Percentiles rank a stretch among this genome's conserved stretches.
These are phyloP conservation scores for Bothrops jararaca DNA, from an alignment of 2,113 vertebrate species.

Conservation along the genomic window DNA sequence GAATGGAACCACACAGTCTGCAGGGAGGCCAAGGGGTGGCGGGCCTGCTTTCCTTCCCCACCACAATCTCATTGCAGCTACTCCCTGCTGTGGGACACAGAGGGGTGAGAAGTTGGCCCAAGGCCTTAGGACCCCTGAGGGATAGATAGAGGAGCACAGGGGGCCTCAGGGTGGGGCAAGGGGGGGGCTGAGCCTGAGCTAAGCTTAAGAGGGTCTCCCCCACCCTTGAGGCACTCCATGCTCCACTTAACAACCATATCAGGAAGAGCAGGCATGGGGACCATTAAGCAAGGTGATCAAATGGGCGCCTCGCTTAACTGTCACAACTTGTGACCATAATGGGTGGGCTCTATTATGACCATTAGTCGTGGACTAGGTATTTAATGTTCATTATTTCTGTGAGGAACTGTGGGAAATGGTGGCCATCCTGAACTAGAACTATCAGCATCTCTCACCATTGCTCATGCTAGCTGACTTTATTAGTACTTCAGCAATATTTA, in stretches of 20 bases:
- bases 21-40: background rate
- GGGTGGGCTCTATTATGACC: no score
- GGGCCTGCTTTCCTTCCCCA: background rate
- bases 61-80: background rate
- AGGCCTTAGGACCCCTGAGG: background rate
- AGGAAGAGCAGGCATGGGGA: background rate
- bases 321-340: background rate
- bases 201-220: background rate
- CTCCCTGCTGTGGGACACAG: background rate
- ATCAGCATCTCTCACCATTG: background rate
- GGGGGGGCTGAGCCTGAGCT: background rate
- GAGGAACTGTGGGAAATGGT: background rate
- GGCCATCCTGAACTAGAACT: background rate
- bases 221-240: background rate
- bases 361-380: background rate
- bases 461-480: background rate
- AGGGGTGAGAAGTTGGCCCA: background rate
- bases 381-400: background rate
- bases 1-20: background rate
- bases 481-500: background rate
- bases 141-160: background rate
- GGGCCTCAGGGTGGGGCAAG: background rate
- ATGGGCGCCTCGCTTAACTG: background rate
- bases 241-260: background rate
- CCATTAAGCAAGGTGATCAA: background rate